These are phyloP conservation scores for Habroteleia sp. DNA, from an alignment of 2,888 invertebrate genomes.

Conservation along the genomic window DNA sequence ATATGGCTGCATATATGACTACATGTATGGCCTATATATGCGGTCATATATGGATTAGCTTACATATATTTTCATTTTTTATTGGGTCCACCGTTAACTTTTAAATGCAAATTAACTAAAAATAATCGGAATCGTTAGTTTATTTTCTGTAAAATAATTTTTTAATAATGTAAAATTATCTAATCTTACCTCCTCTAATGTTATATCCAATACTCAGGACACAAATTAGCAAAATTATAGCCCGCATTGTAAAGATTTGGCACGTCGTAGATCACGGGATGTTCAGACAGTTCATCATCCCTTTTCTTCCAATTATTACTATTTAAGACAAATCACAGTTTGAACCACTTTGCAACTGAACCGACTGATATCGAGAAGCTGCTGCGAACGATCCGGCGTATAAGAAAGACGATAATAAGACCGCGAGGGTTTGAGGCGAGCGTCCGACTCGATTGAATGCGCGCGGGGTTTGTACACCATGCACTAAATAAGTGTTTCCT, in stretches of 20 bases:
- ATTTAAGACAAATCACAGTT: background rate
- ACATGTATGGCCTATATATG: no score
- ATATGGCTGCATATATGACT: no score
- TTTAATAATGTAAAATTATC: background rate
- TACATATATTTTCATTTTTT: no score
- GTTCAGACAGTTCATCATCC: constrained; percentile 28
- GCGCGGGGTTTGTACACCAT: constrained; percentile 64
- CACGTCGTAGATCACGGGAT: constrained; percentile 18
- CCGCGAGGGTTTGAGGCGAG: constrained; percentile 51
- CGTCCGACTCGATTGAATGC: constrained; percentile 67
- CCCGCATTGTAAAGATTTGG: constrained; percentile 22
- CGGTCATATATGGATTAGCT: no score
- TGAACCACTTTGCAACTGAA: background rate
- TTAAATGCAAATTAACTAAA: no score
- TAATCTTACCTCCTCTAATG: constrained; percentile 29
- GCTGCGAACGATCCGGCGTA: background rate
- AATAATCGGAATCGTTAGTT: no score
- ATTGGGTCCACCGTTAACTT: no score
- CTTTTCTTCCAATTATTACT: background rate
- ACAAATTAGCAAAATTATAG: constrained; percentile 11
- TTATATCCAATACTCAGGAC: constrained; percentile 23
- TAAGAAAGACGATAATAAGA: constrained; percentile 61
- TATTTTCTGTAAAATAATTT: no score
- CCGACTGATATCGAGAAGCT: background rate
- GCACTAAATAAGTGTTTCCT: constrained; percentile 78